These are phyloP conservation scores for Pseudomugil tenellus DNA, from an alignment of 2,797 vertebrate species.

Conservation along the genomic window DNA sequence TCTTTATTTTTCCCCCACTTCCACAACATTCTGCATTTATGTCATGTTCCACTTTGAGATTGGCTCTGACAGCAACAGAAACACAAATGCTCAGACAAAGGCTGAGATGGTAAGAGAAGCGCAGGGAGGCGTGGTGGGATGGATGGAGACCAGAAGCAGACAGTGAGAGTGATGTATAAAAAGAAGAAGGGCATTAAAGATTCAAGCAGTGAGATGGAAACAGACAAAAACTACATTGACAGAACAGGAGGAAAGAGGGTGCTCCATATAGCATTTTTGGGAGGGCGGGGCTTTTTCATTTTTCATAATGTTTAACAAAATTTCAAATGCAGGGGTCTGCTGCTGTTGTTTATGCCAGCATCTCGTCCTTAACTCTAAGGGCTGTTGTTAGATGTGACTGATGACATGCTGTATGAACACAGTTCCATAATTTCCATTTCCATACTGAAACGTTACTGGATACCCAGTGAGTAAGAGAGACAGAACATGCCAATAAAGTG, in stretches of 20 bases:
- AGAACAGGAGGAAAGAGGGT: background rate
- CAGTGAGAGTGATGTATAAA: conserved; percentile 13
- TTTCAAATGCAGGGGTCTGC: background rate
- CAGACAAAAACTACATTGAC: conserved; percentile 29
- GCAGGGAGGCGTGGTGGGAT: conserved; percentile 20
- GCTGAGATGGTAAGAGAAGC: conserved; percentile 17
- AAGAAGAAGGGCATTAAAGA: conserved; percentile 50
- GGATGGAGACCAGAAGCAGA: conserved; percentile 30
- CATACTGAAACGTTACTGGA: conserved; percentile 4
- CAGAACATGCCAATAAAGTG: background rate
- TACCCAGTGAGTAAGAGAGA: background rate
- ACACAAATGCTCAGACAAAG: conserved; percentile 34
- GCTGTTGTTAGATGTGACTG: conserved; percentile 11
- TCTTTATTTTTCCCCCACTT: background rate
- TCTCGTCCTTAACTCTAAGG: background rate
- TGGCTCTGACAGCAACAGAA: conserved; percentile 43
- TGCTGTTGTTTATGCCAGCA: conserved; percentile 12
- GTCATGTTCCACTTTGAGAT: conserved; percentile 44
- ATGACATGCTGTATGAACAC: background rate
- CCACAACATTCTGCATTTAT: conserved; percentile 45
- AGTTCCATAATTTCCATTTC: conserved; percentile 17
- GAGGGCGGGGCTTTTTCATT: conserved; percentile 8
- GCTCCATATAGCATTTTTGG: conserved; percentile 2
- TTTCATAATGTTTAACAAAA: conserved; percentile 17
- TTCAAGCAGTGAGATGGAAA: conserved; percentile 45